Conservation (phyloP, 2,888 invertebrate species). For the Trichopria drosophilae region DNA sequence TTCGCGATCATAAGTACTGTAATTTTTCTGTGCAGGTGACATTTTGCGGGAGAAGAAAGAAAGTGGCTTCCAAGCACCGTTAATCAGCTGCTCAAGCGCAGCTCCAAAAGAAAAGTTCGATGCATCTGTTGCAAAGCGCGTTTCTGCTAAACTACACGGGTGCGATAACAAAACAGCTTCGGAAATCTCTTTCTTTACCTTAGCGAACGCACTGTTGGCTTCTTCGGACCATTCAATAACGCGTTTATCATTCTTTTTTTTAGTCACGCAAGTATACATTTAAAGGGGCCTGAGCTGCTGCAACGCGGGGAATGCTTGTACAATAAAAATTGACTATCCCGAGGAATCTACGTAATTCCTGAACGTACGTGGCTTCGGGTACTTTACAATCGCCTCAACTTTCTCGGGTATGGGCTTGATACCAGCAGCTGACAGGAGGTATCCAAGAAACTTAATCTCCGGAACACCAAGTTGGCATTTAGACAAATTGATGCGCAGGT, state of each 20-base stretch:
- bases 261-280: constrained; percentile 13
- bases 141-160: not conserved
- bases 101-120: too few species aligned
- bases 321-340: constrained; percentile 22
- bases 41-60: too few species aligned
- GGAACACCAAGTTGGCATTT: constrained; percentile 7
- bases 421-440: constrained; percentile 30
- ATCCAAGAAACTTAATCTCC: constrained; percentile 26
- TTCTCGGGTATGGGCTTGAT: constrained; percentile 45
- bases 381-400: constrained; percentile 43
- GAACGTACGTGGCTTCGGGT: constrained; percentile 23
- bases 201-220: not conserved
- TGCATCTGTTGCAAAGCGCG: not conserved
- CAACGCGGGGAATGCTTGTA: constrained; percentile 22
- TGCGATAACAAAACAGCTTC: constrained; percentile 1
- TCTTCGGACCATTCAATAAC: too few species aligned
- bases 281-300: constrained; percentile 28
- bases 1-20: too few species aligned
- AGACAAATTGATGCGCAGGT: constrained; percentile 5
- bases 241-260: constrained; percentile 32
- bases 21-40: too few species aligned
- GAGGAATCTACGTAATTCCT: constrained; percentile 21
- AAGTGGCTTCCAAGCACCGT: too few species aligned
- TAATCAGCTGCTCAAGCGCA: too few species aligned
- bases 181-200: not conserved